phyloP scores from a whole-genome alignment of 2,888 invertebrate genomes.

The Macrophya annulata region DNA sequence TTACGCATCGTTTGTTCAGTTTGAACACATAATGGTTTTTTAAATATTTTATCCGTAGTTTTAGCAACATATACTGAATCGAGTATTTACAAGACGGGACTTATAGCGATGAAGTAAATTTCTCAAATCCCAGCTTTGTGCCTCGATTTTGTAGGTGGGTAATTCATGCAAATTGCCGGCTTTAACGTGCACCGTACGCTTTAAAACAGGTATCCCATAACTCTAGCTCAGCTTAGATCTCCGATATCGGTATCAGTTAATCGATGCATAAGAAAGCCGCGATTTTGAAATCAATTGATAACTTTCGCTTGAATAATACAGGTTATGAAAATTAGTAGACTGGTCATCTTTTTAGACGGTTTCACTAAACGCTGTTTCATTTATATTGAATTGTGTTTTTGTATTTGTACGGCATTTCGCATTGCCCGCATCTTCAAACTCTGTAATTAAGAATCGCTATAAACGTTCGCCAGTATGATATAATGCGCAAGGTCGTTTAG shows the following conservation, averaged over 20 bases:
- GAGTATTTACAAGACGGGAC: not conserved
- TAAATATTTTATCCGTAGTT: not conserved
- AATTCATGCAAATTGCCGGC: conserved; percentile 32
- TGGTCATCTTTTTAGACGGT: not conserved
- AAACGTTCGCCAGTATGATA: not conserved
- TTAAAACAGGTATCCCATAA: not conserved
- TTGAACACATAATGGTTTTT: not conserved
- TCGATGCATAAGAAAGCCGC: conserved; percentile 4
- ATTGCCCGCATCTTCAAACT: conserved; percentile 17
- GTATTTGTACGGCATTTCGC: not conserved
- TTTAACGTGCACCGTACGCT: not conserved
- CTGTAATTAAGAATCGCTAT: conserved; percentile 25
- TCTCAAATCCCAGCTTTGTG: conserved; percentile 6
- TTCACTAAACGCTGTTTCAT: not conserved
- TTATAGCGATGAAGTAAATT: not conserved
- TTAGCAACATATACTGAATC: not conserved
- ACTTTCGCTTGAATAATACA: not conserved
- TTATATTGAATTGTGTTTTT: not conserved
- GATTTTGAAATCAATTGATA: not conserved
- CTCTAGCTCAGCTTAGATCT: not conserved
- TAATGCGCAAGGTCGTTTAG: conserved; percentile 17
- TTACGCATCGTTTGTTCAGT: not conserved
- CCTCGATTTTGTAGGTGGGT: conserved; percentile 16
- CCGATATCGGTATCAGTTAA: not conserved
- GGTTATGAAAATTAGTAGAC: not conserved